Base-by-base conservation (phyloP, 2,888 invertebrate species). In the Diploptera punctata region DNA sequence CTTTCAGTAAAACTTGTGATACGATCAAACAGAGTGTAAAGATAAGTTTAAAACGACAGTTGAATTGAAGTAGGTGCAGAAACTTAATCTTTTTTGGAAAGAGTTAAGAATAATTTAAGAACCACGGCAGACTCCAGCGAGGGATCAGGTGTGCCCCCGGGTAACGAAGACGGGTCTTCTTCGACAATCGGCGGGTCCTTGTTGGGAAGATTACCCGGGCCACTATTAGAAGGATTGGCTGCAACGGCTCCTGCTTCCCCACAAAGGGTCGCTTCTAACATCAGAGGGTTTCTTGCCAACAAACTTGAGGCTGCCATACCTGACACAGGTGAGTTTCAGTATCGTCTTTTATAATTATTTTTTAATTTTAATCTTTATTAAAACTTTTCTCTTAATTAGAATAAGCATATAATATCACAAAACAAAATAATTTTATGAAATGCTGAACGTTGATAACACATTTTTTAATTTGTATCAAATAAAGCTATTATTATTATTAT, bases 191-290 rank as follows among this genome's bases (percentile, higher is more conserved):
- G 65, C 65, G 43, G 65, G 79, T 78, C 79, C 38, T 87, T 90
- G 87, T 85, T 89, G 82, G 88, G 88, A 82, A 87, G 88, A 85
- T 85, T 89, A 83, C 87, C 87, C 82, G 88, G 88, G 81, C 88
- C 88, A 84, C 87, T 90, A 84, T 87, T 90, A 78, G 89, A 90
- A 83, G 87, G 90, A 81, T 89, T 82, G 74, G 80, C 88, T 80
- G 88, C 57, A 65, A 67, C 70, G 61, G 72, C 67, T 68, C 70
- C 74, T 10, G 65, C 89, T 81, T 89, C 90, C 81, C 90, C 89
- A 79, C 87, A 89, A 82, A 87, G 90, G 79, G 90, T 91, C 81
- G 91, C 92, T 82, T 89, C 86, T 84, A 91, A 91, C 84, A 89
- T 92, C 83, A 87, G 88, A 81, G 91, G 91, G 80, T 91, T 88